These are phyloP conservation scores for Phrixothrix hirtus DNA, from an alignment of 2,888 invertebrate species.

Conservation along the genomic window DNA sequence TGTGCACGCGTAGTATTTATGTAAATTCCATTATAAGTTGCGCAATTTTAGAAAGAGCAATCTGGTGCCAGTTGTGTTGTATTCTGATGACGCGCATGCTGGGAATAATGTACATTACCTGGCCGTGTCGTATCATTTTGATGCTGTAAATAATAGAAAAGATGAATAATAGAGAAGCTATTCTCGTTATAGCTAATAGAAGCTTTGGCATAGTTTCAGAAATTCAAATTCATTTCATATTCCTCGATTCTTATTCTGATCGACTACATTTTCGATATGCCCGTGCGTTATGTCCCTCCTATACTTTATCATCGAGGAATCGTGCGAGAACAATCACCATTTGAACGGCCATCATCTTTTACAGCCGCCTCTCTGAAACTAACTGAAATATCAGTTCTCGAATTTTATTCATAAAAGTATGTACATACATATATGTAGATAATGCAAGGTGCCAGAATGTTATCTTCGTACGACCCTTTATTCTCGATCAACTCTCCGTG, in stretches of 20 bases:
- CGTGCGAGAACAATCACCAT: conserved; percentile 46
- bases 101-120: conserved; percentile 31
- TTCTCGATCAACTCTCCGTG: too few relatives aligned
- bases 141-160: conserved; percentile 15
- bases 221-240: conserved; percentile 41
- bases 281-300: conserved; percentile 46
- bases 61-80: conserved; percentile 27
- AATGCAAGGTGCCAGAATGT: conserved; percentile 5
- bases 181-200: background rate
- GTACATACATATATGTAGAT: too few relatives aligned
- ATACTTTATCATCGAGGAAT: conserved; percentile 48
- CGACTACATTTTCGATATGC: conserved; percentile 48
- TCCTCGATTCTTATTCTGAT: conserved; percentile 47
- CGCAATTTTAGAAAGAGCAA: conserved; percentile 29
- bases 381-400: conserved; percentile 32
- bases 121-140: conserved; percentile 20
- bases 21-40: conserved; percentile 39
- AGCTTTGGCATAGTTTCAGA: background rate
- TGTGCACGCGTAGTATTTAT: conserved; percentile 38
- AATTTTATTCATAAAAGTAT: conserved; percentile 35
- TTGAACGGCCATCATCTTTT: conserved; percentile 44
- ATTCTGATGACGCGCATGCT: conserved; percentile 36
- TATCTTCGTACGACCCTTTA: too few relatives aligned
- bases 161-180: background rate
- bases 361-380: conserved; percentile 36